Evolutionary conservation across 2,113 vertebrate species (phyloP).

Genomic region (zebrafish (Danio rerio)): GRCz12tu NC_133200.1:38994001-38994500

Average conservation of each 20-base stretch:
- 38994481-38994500: neutral
- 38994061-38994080: too few species aligned
- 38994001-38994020: too few species aligned
- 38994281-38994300: slow-evolving; percentile 79
- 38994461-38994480: slow-evolving; percentile 3
- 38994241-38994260: slow-evolving; percentile 95
- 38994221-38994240: neutral
- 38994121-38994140: too few species aligned
- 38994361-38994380: slow-evolving; percentile 64
- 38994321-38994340: slow-evolving; percentile 74
- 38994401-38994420: slow-evolving; percentile 66
- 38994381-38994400: slow-evolving; percentile 67
- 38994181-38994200: too few species aligned
- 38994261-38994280: slow-evolving; percentile 89
- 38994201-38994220: too few species aligned
- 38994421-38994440: slow-evolving; percentile 72
- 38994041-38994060: too few species aligned
- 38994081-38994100: too few species aligned
- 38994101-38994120: too few species aligned
- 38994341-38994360: slow-evolving; percentile 67
- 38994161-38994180: too few species aligned
- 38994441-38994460: slow-evolving; percentile 47
- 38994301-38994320: slow-evolving; percentile 89
- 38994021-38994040: too few species aligned
- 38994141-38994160: too few species aligned